Evolutionary conservation across 2,888 invertebrate species (phyloP), one percentile per base, ranked within the genome.

Genomic region (Drosophila nigritarsus): DNA sequence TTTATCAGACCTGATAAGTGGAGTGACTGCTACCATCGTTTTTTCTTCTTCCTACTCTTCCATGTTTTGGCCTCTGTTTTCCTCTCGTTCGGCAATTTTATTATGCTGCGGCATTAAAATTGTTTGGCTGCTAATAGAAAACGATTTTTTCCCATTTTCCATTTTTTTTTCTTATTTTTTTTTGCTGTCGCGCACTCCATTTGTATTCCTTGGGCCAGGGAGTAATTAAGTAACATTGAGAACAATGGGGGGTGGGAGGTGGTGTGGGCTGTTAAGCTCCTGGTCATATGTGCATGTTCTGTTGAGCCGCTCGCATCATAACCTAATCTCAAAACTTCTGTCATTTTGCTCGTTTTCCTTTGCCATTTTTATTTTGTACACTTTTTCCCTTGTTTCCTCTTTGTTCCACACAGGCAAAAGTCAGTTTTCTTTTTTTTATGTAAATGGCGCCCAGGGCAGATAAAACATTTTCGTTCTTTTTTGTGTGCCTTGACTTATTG

Each of bases 121-220:
- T 85, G 87, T 84, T 85, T 82, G 84, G 77, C 68, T 75, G 85
- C 87, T 85, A 85, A 85, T 85, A 85, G 84, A 89, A 85, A 85
- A 89, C 89, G 73, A 71, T 83, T 83, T 73, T 73, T 68, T 67
- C 50, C 4, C 13, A 34, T 34, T 32, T 56, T 61, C n/a, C 7
- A 11, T 24, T 29, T 20, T 29, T 29, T 29, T 11, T 20, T 27
- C 34, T 45, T 27, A 11, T 2, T 3, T 18, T 3, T 18, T n/a
- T 54, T 64, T 69, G 20, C 29, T 75, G 63, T 59, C 72, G 63
- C 78, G 73, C 63, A 62, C 82, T 77, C 87, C 89, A 85, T 85
- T 85, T 85, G 82, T 89, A 89, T 85, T 74, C 70, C 64, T 65
- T 54, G 73, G 73, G 60, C 81, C 65, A 55, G 83, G 88, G 88